Percentiles rank a stretch among this genome's conserved stretches.
These are phyloP conservation scores for Drosophila melanosoma DNA, from an alignment of 2,888 invertebrate genomes.

Conservation along the genomic window DNA sequence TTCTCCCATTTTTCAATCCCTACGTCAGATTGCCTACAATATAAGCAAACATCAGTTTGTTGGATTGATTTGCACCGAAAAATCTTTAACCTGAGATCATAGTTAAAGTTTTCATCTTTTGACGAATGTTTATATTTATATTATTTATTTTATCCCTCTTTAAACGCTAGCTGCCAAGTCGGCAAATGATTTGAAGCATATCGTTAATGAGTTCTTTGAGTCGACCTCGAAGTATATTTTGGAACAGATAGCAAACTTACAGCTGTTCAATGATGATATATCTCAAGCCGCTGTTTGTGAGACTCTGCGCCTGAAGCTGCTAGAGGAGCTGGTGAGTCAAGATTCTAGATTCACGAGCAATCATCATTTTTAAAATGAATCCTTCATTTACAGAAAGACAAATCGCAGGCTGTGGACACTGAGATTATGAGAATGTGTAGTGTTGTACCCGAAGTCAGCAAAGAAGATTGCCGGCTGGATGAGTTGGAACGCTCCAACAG, in stretches of 20 bases:
- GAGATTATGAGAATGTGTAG: neutral
- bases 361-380: neutral
- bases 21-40: neutral
- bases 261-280: neutral
- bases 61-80: no score
- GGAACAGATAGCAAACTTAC: neutral
- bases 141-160: neutral
- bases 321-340: neutral
- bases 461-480: neutral
- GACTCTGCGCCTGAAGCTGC: neutral
- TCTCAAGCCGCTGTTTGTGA: neutral
- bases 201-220: neutral
- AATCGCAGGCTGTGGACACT: slow-evolving; percentile 1
- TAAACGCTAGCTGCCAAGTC: slow-evolving; percentile 1
- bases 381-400: neutral
- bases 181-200: neutral
- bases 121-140: neutral
- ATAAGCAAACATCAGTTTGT: neutral
- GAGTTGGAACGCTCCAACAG: neutral
- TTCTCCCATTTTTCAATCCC: neutral
- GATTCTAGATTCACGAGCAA: no score
- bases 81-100: neutral
- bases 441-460: neutral
- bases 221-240: neutral
- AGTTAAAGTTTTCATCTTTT: neutral